Conservation (phyloP, 2,113 vertebrate species). For the Gnathonemus longibarbis region DNA sequence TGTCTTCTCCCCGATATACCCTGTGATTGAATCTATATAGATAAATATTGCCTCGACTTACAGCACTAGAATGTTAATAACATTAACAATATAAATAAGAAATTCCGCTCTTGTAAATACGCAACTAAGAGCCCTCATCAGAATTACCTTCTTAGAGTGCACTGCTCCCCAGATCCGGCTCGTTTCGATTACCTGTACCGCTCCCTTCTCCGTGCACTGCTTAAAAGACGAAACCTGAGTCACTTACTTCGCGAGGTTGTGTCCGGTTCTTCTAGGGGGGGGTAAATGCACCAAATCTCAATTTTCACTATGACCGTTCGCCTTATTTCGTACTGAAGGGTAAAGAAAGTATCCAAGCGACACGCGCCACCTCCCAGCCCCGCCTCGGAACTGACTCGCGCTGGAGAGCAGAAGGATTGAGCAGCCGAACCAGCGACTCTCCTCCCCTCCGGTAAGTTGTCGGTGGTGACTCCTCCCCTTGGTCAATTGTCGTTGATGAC, state of each 20-base stretch:
- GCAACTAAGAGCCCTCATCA: slow-evolving; percentile 35
- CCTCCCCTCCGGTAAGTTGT: slow-evolving; percentile 23
- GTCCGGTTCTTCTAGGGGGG: slow-evolving; percentile 17
- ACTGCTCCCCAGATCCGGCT: background rate
- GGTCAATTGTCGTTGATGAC: background rate
- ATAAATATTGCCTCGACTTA: slow-evolving; percentile 22
- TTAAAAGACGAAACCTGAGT: background rate
- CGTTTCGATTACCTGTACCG: background rate
- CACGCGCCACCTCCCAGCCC: slow-evolving; percentile 26
- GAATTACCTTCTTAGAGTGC: slow-evolving; percentile 12
- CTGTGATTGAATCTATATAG: background rate
- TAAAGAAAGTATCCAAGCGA: slow-evolving; percentile 14
- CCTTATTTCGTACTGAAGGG: slow-evolving; percentile 7
- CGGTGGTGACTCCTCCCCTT: slow-evolving; percentile 11
- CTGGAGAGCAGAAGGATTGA: slow-evolving; percentile 5
- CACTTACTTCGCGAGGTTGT: slow-evolving; percentile 22
- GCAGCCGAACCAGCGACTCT: slow-evolving; percentile 20
- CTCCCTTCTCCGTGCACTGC: background rate
- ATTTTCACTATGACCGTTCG: background rate
- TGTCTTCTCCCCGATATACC: background rate
- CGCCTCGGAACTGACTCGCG: slow-evolving; percentile 16
- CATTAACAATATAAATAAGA: slow-evolving; percentile 42
- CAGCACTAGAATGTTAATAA: slow-evolving; percentile 37
- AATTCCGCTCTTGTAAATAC: slow-evolving; percentile 35
- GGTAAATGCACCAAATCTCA: slow-evolving; percentile 16